Evolutionary conservation across 2,888 invertebrate species (phyloP), one percentile per base, ranked within the genome.

Genomic region (Lumbricus terrestris): DNA sequence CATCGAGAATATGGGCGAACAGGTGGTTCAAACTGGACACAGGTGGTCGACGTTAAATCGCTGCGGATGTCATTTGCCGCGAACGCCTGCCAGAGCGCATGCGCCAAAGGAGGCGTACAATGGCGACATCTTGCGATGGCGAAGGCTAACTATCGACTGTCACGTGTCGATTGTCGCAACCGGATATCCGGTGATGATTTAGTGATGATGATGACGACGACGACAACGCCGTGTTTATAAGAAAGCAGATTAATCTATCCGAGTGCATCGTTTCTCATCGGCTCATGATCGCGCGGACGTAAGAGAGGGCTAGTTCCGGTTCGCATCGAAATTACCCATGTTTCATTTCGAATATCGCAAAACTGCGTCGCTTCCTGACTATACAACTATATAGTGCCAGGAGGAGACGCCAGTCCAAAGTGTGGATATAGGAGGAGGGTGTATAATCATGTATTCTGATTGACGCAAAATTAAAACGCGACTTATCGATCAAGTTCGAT

Each of bases 111-210:
- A 34, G 37, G 35, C 85, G 20, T 34, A 37, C 85, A 85, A 37
- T 85, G 35, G 85, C 85, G 85, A 34, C 85, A 37, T 37, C 85
- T 85, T 69, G 69, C 8, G 69, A 29, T n/a, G 35, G 85, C 37
- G 85, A 85, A 18, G 35, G 85, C 37, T 85, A 85, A 85, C 85
- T 85, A 85, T 85, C 85, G 85, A 35, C 85, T 23, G 85, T 85
- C 35, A 35, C 35, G 85, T 85, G 85, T 34, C 37, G 85, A 34
- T 85, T 34, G 85, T 85, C 37, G 85, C 23, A 5, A 23, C 34
- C 85, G 85, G 34, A 85, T 37, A 35, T 20, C 35, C 34, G 35
- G 85, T 33, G 85, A 16, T 85, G 85, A 85, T 85, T 85, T 85
- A 85, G 85, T 34, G 85, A 85, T 23, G 85, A 34, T 37, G 85